Evolutionary conservation across 1,140 invertebrate species (phyloP), one percentile per base, ranked within the genome.

Genomic region (Meloidogyne exigua): DNA sequence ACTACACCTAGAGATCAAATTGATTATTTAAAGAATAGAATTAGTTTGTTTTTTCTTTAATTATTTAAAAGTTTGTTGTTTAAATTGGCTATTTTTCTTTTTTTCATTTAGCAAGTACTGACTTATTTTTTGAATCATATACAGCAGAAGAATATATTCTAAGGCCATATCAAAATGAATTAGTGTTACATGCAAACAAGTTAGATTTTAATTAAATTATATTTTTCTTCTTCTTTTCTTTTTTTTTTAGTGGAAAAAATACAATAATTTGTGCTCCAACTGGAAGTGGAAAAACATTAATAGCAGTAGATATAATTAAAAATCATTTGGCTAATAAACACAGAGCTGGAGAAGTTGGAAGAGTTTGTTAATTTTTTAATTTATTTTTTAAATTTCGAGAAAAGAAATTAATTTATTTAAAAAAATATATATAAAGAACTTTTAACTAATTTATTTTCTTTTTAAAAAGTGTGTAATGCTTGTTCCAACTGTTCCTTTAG

Each of bases 201-300:
- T 73, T 12, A 25, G 32, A 21, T 5, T 21, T 32, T 36, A 66
- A 28, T 28, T 12, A 39, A 13, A 44, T 25, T 44, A 5, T 36
- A 9, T 18, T 12, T 57, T 44, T 1, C n/a, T n/a, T n/a, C n/a
- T n/a, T n/a, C n/a, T n/a, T n/a, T 72, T 25, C 3, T 64, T 64
- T 3, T 32, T 36, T 21, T 26, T 73, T 26, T 13, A 73, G 67
- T 25, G 85, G 85, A 2, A 75, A 71, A 44, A 87, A 85, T 28
- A 80, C 77, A 26, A 76, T 85, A 3, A 82, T 85, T 75, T 84
- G 83, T 68, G 85, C 85, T 66, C 84, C 84, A 23, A 85, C 84
- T 23, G 84, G 84, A n/a, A 78, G 79, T 28, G 84, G 84, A n/a
- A 85, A 85, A 44, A 85, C 84, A 0, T 36, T 84, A 21, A 79